phyloP scores from a whole-genome alignment of 2,797 vertebrate genomes.

The Acrossocheilus fasciatus region DNA sequence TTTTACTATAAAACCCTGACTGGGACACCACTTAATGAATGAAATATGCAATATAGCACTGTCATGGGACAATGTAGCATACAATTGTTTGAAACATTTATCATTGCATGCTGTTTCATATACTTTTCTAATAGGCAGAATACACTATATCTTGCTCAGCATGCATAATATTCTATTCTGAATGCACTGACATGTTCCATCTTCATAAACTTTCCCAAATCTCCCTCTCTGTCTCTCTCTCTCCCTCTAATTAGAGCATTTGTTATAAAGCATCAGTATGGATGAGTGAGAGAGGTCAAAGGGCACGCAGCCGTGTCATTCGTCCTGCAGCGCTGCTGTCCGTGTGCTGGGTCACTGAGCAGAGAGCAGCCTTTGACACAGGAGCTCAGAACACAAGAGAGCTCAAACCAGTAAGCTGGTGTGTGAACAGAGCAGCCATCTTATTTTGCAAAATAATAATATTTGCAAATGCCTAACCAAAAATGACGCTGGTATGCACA shows the following conservation, averaged over 20 bases:
- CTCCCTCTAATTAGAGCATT: neutral
- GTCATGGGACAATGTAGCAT: neutral
- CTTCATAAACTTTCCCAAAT: neutral
- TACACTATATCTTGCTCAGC: neutral
- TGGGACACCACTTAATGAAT: neutral
- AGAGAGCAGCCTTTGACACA: conserved; percentile 72
- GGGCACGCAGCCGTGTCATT: conserved; percentile 12
- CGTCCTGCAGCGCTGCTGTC: conserved; percentile 49
- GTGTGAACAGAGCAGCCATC: conserved; percentile 9
- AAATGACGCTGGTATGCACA: conserved; percentile 25
- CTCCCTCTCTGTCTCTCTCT: too few relatives aligned
- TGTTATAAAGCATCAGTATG: conserved; percentile 28
- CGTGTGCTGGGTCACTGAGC: conserved; percentile 54
- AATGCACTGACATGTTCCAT: neutral
- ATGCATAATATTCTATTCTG: neutral
- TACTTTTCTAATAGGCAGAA: neutral
- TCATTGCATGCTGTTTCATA: neutral
- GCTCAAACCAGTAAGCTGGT: conserved; percentile 24
- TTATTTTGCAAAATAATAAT: conserved; percentile 44
- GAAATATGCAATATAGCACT: neutral
- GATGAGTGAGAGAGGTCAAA: conserved; percentile 11
- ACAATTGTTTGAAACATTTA: neutral
- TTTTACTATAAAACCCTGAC: neutral
- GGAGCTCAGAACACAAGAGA: conserved; percentile 62
- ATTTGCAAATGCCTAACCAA: neutral